Conservation (phyloP, 2,113 vertebrate species). For the Saguinus imperator region DNA sequence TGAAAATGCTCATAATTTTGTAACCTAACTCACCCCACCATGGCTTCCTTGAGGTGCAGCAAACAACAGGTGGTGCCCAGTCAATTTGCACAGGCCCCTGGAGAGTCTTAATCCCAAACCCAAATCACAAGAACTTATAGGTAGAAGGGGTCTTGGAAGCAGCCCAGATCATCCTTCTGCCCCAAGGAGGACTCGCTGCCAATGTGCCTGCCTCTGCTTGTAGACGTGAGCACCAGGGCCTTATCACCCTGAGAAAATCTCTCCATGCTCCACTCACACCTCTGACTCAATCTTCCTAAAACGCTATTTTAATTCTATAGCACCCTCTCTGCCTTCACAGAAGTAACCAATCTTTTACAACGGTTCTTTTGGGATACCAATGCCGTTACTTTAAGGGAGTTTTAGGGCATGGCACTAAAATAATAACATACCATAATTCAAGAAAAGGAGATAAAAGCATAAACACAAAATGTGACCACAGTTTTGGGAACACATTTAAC, state of each 20-base stretch:
- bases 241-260: slow-evolving; percentile 66
- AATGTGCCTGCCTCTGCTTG: slow-evolving; percentile 42
- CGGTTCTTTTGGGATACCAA: not conserved
- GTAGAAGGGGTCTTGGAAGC: not conserved
- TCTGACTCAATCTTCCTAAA: slow-evolving; percentile 58
- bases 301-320: not conserved
- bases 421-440: not conserved
- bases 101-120: not conserved
- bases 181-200: not conserved
- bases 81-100: not conserved
- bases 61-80: not conserved
- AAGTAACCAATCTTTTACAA: not conserved
- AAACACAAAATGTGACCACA: not conserved
- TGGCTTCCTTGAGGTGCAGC: not conserved
- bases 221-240: not conserved
- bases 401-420: not conserved
- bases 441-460: not conserved
- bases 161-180: not conserved
- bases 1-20: not conserved
- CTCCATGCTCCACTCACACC: not conserved
- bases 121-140: not conserved
- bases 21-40: not conserved
- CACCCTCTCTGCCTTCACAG: not conserved
- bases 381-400: not conserved
- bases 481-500: not conserved